Base-by-base conservation (phyloP, 2,797 vertebrate genomes). In the Cyprinodon diabolis region DNA sequence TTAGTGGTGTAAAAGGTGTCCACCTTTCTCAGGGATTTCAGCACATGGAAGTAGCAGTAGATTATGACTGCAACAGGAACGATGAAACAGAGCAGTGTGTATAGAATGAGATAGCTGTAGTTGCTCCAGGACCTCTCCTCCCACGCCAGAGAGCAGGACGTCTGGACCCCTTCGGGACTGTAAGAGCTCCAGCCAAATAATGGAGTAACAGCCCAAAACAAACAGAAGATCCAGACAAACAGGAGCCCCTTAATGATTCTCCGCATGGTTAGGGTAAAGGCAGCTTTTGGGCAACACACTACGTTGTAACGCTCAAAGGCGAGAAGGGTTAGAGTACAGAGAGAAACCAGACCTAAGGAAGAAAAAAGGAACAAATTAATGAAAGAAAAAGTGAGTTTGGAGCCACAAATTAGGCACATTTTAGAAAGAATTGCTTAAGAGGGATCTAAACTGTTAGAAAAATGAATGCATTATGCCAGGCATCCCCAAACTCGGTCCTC, bases 31-130 rank as follows among this genome's bases (percentile, higher is more conserved):
- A 94, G 79, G 67, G 81, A 84, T 14, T 19, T 80, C 11, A 95
- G 86, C 60, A 94, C 87, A 68, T 86, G 92, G 74, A 54, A 75
- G 75, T 94, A 95, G 80, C 91, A 95, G 85, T 93, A 93, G 78
- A 92, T 84, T 77, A 94, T 94, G 70, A 94, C 81, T 25, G 30
- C 21, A 2, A 92, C 82, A 0, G 92, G 92, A 49, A 92, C 55
- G 55, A 94, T 66, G 80, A 95, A 91, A 78, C 92, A 93, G 65
- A 91, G 71, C 15, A 92, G 17, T 2, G 92, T 95, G 82, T 93
- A 94, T 62, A 91, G 49, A 79, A 92, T 86, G 60, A 94, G 89
- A 66, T 94, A 95, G 75, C 91, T 96, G 85, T 94, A 95, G 89
- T 91, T 94, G 69, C 43, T 79, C 90, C 77, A 82, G 0, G 92